Conservation (phyloP, 2,888 invertebrate species). For the Mystacides longicornis region DNA sequence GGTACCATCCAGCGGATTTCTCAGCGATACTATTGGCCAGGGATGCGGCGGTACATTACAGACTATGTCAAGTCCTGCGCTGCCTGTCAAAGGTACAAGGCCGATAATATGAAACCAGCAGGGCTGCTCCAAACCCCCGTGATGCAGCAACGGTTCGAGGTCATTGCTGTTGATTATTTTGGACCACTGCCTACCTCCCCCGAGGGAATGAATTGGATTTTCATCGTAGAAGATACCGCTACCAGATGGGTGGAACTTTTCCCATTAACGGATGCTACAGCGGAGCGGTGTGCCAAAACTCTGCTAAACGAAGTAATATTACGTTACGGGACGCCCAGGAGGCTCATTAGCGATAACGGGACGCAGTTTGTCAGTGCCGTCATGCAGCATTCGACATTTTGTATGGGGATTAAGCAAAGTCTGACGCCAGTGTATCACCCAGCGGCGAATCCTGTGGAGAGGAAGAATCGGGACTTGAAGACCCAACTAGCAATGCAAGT, state of each 20-base stretch:
- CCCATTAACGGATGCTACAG: constrained; percentile 25
- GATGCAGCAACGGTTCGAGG: too few species aligned
- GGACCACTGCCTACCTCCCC: constrained; percentile 24
- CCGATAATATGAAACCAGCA: too few species aligned
- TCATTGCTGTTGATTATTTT: constrained; percentile 30
- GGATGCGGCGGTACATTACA: constrained; percentile 28
- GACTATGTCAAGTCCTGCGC: constrained; percentile 28
- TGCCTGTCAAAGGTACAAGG: constrained; percentile 30
- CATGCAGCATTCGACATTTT: too few species aligned
- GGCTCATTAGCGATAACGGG: constrained; percentile 29
- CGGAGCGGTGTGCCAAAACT: constrained; percentile 19
- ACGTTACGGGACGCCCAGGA: constrained; percentile 29
- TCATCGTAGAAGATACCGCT: constrained; percentile 27
- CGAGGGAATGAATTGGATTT: constrained; percentile 23
- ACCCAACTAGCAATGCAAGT: constrained; percentile 25
- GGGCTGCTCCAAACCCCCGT: too few species aligned
- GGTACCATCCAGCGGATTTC: constrained; percentile 24
- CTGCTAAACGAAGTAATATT: too few species aligned
- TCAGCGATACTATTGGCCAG: constrained; percentile 27
- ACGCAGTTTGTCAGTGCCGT: not conserved
- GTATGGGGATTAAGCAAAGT: not conserved
- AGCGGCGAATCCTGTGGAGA: constrained; percentile 30
- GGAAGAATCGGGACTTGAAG: constrained; percentile 28
- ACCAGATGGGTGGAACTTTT: constrained; percentile 28
- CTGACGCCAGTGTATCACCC: constrained; percentile 29